phyloP scores from a whole-genome alignment of 1,140 invertebrate genomes.

The Monomorium pharaonis region DNA sequence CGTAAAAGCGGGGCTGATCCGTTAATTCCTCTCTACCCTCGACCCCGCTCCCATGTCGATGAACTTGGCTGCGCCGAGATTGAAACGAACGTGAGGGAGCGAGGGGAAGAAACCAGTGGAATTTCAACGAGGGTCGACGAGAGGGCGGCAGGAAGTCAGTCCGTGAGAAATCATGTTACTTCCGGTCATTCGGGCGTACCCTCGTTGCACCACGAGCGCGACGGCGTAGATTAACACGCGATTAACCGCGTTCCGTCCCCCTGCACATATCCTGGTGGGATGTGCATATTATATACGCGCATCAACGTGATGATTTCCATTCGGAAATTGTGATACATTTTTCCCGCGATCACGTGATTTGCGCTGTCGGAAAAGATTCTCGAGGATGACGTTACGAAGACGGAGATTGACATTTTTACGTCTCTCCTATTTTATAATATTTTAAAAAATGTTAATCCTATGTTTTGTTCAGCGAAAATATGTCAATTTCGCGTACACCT shows the following conservation, averaged over 20 bases:
- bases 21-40: not conserved
- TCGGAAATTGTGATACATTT: not conserved
- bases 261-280: not conserved
- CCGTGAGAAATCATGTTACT: conserved; percentile 78
- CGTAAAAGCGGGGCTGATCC: conserved; percentile 23
- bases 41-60: conserved; percentile 26
- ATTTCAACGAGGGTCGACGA: conserved; percentile 79
- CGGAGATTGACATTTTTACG: not conserved
- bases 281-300: not conserved
- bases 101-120: conserved; percentile 29
- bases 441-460: not conserved
- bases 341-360: not conserved
- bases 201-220: not conserved
- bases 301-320: not conserved
- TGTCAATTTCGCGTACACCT: not conserved
- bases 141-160: conserved; percentile 82
- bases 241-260: conserved; percentile 57
- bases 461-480: not conserved
- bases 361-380: not conserved
- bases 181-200: conserved; percentile 70
- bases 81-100: not conserved
- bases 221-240: conserved; percentile 63
- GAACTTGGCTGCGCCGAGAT: conserved; percentile 52
- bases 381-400: not conserved
- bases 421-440: not conserved